Evolutionary conservation across 2,888 invertebrate genomes (phyloP), one percentile per base, ranked within the genome.

Genomic region (Choreutis nemorana): DNA sequence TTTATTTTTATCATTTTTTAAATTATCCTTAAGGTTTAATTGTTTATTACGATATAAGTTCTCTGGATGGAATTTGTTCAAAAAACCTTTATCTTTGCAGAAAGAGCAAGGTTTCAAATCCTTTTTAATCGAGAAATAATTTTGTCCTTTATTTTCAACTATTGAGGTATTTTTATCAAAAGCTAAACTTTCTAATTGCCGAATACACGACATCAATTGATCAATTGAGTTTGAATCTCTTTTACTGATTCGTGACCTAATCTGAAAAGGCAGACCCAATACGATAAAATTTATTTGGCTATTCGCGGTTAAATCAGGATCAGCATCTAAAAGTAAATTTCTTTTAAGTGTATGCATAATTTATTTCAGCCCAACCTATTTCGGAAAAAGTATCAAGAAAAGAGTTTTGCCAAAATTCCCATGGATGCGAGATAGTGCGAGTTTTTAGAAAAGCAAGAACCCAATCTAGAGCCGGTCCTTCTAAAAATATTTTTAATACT

Each of bases 371-470:
- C 26, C 26, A 26, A 13, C 26, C 14, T 14, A 26, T 9, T 14
- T 26, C 26, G 12, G 26, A 13, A 26, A 26, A 26, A 5, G 26
- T 26, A 26, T 26, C 26, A 26, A 26, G 14, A 26, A 26, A 26
- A 26, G 26, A 26, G 26, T 26, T 26, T 26, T 26, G 26, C 26
- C 26, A 26, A 2, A 26, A 26, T 26, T 26, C 26, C 26, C 26
- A 26, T 14, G 26, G 26, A 11, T 14, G 26, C 14, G 26, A 26
- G 26, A 26, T 26, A 14, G 26, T 26, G 14, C 14, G 26, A 14
- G 26, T 26, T 14, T 26, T 26, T 26, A 26, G 26, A 26, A 26
- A 26, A 12, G 26, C 26, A 26, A 26, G 26, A 26, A 26, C 12
- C 26, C 26, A 26, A 26, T 26, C 26, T 14, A 26, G 26, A 14